phyloP scores from a whole-genome alignment of 64 coral and sea anemone species.

The Montipora cactus region DNA sequence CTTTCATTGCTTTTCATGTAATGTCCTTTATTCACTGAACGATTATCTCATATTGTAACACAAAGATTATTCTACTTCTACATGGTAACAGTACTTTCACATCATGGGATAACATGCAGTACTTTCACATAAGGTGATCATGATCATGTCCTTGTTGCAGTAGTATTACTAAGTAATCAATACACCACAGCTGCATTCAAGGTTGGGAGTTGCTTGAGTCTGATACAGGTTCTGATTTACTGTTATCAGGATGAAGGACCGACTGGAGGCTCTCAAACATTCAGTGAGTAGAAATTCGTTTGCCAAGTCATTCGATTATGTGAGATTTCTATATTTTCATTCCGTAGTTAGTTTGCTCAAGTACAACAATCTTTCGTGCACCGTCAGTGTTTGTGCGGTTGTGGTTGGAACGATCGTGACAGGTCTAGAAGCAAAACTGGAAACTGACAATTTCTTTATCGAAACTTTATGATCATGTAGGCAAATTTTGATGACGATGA shows the following conservation, averaged over 20 bases:
- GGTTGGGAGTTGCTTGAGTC: conserved; percentile 26
- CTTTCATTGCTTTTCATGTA: no score
- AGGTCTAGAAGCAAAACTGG: background rate
- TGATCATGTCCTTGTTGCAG: no score
- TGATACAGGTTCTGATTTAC: background rate
- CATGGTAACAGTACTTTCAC: no score
- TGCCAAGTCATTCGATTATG: background rate
- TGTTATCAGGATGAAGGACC: conserved; percentile 65
- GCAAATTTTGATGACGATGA: conserved; percentile 62
- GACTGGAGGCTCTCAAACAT: conserved; percentile 34
- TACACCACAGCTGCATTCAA: conserved; percentile 34
- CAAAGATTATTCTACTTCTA: no score
- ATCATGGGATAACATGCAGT: no score
- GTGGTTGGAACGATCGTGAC: conserved; percentile 15
- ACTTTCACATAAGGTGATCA: no score
- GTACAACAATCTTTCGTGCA: background rate
- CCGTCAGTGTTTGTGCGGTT: background rate
- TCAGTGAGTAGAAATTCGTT: conserved; percentile 5
- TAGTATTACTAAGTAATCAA: no score
- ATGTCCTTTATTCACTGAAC: no score
- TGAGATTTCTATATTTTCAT: background rate
- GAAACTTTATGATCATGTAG: conserved; percentile 33
- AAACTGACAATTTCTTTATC: conserved; percentile 15
- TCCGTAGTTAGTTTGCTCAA: background rate
- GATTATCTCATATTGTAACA: no score